A percentile compares a stretch with the other conserved stretches of the same genome.
phyloP scores from a whole-genome alignment of 1,140 invertebrate species.

The Riptortus pedestris region DNA sequence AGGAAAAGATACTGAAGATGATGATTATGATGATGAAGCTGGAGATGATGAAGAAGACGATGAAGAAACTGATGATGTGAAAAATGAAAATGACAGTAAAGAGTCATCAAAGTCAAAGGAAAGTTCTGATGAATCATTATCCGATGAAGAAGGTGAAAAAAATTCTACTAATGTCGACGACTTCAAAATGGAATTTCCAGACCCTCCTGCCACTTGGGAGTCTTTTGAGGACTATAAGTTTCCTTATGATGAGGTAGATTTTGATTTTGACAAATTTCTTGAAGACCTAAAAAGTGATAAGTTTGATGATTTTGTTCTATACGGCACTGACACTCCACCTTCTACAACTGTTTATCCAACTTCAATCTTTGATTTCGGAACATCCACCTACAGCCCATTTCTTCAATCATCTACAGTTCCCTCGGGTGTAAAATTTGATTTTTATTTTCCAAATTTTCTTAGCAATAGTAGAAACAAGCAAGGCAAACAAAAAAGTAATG shows the following conservation, averaged over 20 bases:
- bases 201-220: slow-evolving; percentile 26
- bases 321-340: neutral
- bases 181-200: neutral
- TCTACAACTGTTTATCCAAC: neutral
- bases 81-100: neutral
- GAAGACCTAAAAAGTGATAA: slow-evolving; percentile 4
- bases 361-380: neutral
- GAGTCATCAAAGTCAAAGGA: neutral
- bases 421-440: neutral
- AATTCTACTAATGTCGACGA: neutral
- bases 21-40: slow-evolving; percentile 29
- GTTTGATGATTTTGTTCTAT: neutral
- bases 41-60: slow-evolving; percentile 35
- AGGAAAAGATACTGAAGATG: slow-evolving; percentile 21
- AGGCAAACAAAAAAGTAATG: no score
- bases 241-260: neutral
- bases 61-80: slow-evolving; percentile 43
- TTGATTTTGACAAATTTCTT: slow-evolving; percentile 10
- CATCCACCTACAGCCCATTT: neutral
- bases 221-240: slow-evolving; percentile 1
- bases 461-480: no score
- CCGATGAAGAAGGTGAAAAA: neutral
- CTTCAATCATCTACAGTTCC: neutral
- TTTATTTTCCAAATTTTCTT: neutral
- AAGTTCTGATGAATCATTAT: neutral